These are phyloP conservation scores for Chalcis sispes DNA, from an alignment of 2,888 invertebrate species.

Conservation along the genomic window DNA sequence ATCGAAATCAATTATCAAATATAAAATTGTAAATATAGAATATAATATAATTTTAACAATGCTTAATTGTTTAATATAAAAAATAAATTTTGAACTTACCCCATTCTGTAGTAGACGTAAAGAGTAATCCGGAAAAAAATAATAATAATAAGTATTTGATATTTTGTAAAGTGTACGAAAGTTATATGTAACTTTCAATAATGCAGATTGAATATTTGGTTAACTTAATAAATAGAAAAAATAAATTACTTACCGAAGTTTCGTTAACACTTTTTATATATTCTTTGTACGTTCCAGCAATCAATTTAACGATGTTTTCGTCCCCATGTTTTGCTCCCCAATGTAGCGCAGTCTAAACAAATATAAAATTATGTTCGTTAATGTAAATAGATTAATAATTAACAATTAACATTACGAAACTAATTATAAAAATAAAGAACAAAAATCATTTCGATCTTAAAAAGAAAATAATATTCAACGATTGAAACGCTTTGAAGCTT, in stretches of 20 bases:
- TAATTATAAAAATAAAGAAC: no score
- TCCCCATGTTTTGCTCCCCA: conserved; percentile 98
- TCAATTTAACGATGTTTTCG: conserved; percentile 91
- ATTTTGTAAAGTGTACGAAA: not conserved
- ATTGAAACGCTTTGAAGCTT: no score
- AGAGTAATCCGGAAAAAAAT: not conserved
- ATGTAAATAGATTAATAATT: not conserved
- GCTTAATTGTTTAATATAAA: no score
- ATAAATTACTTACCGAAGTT: conserved; percentile 87
- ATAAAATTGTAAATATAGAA: no score
- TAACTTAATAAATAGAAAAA: no score
- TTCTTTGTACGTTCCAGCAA: conserved; percentile 91
- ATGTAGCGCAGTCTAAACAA: conserved; percentile 90
- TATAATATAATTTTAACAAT: no score
- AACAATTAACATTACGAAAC: no score
- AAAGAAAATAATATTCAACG: no score
- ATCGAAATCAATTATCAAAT: no score
- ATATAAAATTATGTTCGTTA: conserved; percentile 14
- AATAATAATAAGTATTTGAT: not conserved
- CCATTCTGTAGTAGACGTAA: conserved; percentile 20
- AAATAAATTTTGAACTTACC: conserved; percentile 23
- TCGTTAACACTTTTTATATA: conserved; percentile 84
- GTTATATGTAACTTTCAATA: not conserved
- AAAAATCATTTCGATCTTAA: no score
- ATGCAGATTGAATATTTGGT: not conserved